A percentile compares a stretch with the other conserved stretches of the same genome.
Evolutionary conservation across 2,888 invertebrate species (phyloP).

Genomic region (Nowickia ferox): DNA sequence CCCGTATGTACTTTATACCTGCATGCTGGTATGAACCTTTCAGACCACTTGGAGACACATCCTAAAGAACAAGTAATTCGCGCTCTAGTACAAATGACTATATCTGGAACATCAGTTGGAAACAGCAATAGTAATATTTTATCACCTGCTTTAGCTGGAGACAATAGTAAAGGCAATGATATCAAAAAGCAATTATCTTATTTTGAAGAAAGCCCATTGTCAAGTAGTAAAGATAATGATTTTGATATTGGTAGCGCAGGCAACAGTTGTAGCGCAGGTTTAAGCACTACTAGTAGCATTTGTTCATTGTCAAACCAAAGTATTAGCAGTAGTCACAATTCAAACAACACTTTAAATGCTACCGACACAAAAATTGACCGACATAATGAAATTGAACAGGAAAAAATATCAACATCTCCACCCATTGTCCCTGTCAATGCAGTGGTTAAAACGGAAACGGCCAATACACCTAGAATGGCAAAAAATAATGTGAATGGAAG

Average conservation of each 20-base stretch:
- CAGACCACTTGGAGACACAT: conserved; percentile 92
- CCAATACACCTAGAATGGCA: neutral
- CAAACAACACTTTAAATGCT: conserved; percentile 42
- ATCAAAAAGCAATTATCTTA: conserved; percentile 34
- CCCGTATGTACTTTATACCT: conserved; percentile 93
- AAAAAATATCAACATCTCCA: conserved; percentile 46
- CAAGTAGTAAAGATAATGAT: conserved; percentile 44
- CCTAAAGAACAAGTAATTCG: conserved; percentile 95
- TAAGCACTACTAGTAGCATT: conserved; percentile 48
- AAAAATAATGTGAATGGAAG: conserved; percentile 37
- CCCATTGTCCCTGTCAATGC: conserved; percentile 15
- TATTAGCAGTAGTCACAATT: conserved; percentile 55
- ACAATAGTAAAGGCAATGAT: conserved; percentile 15
- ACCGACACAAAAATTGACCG: conserved; percentile 35
- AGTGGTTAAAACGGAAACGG: conserved; percentile 32
- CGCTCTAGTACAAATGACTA: conserved; percentile 85
- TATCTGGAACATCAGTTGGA: conserved; percentile 73
- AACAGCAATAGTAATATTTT: conserved; percentile 72
- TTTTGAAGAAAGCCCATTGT: conserved; percentile 43
- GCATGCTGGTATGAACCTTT: conserved; percentile 91
- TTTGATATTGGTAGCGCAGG: conserved; percentile 31
- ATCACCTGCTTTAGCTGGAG: conserved; percentile 69
- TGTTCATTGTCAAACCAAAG: conserved; percentile 64
- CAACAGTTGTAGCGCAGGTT: conserved; percentile 39
- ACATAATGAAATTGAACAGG: conserved; percentile 33